Base-by-base conservation (phyloP, 2,888 invertebrate genomes). In the Stenichneumon culpator region DNA sequence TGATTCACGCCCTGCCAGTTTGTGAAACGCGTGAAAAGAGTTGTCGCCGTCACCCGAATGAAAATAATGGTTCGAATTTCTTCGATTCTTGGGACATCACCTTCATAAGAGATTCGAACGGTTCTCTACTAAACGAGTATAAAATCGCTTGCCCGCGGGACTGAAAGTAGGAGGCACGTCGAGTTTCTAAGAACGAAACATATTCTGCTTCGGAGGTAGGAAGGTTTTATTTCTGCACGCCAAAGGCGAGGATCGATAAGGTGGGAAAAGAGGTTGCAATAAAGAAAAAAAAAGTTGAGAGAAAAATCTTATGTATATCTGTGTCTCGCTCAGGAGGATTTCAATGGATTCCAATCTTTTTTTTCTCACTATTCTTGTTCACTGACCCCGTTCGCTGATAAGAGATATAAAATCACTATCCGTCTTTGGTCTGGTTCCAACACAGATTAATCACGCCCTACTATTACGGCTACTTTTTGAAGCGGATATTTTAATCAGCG, bases 401-500 rank as follows among this genome's bases (percentile, higher is more conserved):
- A 60, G 25, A 60, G 44, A 60, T 73, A 60, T 73, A 9, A 60
- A 60, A 44, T 60, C 22, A 57, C 44, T 16, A 47, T 75, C 11
- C 25, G 63, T 65, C 65, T 78, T 60, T 57, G 70, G 52, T 78
- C 54, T 57, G 25, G 32, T 57, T 50, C 19, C 44, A 54, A 57
- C 67, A 36, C 73, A 67, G 70, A 78, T 77, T 82, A 78, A 82
- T 82, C 82, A 50, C 72, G 52, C 52, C 50, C 36, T 19, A n/a
- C 36, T 75, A 19, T 19, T 63, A 32, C 39, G 19, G 50, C n/a
- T 19, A 25, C 57, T 68, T 67, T 78, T 47, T 44, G 63, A 67
- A 50, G 77, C 78, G 72, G 25, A 78, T 77, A 82, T 82, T 78
- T 75, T 73, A 82, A 82, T 82, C 77, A 67, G 52, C 1, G 67